A percentile compares a stretch with the other conserved stretches of the same genome.
Evolutionary conservation across 2,888 invertebrate genomes (phyloP).

Genomic region (Nemurella pictetii): DNA sequence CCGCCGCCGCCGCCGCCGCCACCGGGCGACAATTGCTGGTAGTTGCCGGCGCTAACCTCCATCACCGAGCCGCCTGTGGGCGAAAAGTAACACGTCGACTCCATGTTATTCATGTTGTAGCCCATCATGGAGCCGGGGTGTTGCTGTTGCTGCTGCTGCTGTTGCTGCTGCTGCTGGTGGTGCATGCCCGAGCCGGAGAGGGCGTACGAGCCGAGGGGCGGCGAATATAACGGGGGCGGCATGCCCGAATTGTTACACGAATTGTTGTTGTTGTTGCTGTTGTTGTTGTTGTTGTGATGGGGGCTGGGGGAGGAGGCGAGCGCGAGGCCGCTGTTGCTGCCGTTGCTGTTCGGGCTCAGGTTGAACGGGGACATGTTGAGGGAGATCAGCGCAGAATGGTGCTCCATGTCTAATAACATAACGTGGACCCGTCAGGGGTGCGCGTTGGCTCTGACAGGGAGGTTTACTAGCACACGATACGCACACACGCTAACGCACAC

Average conservation of each 20-base stretch:
- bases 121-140: slow-evolving; percentile 45
- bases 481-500: slow-evolving; percentile 15
- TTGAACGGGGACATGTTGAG: slow-evolving; percentile 87
- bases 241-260: slow-evolving; percentile 34
- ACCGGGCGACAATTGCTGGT: slow-evolving; percentile 42
- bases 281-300: slow-evolving; percentile 43
- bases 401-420: slow-evolving; percentile 84
- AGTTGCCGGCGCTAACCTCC: slow-evolving; percentile 50
- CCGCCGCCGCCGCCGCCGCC: slow-evolving; percentile 50
- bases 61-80: slow-evolving; percentile 41
- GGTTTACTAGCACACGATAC: slow-evolving; percentile 10
- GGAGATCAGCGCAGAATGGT: slow-evolving; percentile 70
- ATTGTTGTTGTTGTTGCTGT: slow-evolving; percentile 6
- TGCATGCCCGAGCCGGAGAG: slow-evolving; percentile 44
- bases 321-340: slow-evolving; percentile 53
- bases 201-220: slow-evolving; percentile 47
- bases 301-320: slow-evolving; percentile 46
- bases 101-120: slow-evolving; percentile 56
- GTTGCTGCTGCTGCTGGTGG: slow-evolving; percentile 48
- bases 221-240: slow-evolving; percentile 55
- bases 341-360: slow-evolving; percentile 71
- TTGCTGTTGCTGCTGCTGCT: slow-evolving; percentile 49
- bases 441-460: no score
- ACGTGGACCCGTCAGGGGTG: slow-evolving; percentile 7
- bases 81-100: slow-evolving; percentile 55